Conservation (phyloP, 2,797 vertebrate species). For the Channa striata region DNA sequence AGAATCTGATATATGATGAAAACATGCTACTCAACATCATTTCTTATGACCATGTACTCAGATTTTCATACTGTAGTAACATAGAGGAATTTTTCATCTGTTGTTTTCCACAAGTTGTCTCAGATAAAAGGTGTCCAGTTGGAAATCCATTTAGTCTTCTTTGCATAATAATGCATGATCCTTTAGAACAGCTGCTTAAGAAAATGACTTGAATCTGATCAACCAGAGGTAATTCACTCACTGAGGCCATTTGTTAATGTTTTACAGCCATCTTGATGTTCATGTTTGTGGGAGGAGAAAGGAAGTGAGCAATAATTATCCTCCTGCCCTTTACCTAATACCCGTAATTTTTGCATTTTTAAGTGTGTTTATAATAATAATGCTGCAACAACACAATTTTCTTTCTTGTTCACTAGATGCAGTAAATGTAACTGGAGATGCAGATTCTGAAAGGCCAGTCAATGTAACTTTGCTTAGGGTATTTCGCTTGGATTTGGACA, state of each 20-base stretch:
- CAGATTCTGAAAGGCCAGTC: neutral
- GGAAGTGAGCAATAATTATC: slow-evolving; percentile 27
- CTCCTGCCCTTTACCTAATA: slow-evolving; percentile 17
- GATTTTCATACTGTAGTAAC: slow-evolving; percentile 50
- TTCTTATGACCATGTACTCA: too few relatives aligned
- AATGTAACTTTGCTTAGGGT: neutral
- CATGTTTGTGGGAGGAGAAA: slow-evolving; percentile 40
- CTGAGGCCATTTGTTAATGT: slow-evolving; percentile 55
- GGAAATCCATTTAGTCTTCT: slow-evolving; percentile 57
- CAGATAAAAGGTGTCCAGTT: slow-evolving; percentile 78
- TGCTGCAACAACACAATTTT: slow-evolving; percentile 9
- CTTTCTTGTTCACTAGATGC: neutral
- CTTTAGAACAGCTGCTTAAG: slow-evolving; percentile 57
- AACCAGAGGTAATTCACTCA: slow-evolving; percentile 53
- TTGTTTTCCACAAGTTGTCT: slow-evolving; percentile 64
- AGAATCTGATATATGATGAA: slow-evolving; percentile 21
- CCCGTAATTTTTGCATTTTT: slow-evolving; percentile 26
- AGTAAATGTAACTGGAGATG: slow-evolving; percentile 2
- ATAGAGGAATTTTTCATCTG: slow-evolving; percentile 52
- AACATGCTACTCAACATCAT: slow-evolving; percentile 24
- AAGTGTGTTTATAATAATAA: neutral
- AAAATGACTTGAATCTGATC: slow-evolving; percentile 63
- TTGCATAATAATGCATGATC: slow-evolving; percentile 76
- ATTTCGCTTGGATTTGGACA: neutral
- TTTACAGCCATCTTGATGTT: slow-evolving; percentile 55